Percentiles rank a stretch among this genome's conserved stretches.
Conservation (phyloP, 2,113 vertebrate genomes). For the Silurus glanis region DNA sequence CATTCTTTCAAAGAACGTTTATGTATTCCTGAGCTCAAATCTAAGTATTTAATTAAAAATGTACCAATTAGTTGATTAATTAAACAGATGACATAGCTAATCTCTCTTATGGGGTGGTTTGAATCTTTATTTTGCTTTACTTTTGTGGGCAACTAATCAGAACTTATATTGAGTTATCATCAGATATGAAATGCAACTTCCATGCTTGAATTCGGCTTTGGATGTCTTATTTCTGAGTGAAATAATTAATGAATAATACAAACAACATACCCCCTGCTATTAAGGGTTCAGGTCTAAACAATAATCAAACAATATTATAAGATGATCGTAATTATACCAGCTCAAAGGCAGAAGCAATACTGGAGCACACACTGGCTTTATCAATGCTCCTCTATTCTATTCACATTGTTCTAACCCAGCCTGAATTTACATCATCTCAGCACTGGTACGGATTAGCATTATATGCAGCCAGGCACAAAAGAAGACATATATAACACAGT, state of each 20-base stretch:
- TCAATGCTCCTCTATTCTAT: slow-evolving; percentile 44
- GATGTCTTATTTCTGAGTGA: background rate
- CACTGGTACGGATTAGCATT: slow-evolving; percentile 38
- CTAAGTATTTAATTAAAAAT: no score
- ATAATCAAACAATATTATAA: background rate
- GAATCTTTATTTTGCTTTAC: background rate
- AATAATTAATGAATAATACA: background rate
- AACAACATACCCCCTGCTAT: background rate
- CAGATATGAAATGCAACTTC: background rate
- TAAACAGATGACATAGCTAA: background rate
- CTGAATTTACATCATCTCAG: slow-evolving; percentile 36
- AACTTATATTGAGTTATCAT: background rate
- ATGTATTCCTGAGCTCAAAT: background rate
- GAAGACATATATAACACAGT: slow-evolving; percentile 27
- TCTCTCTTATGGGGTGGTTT: background rate
- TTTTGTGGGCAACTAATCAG: background rate
- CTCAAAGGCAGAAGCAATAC: slow-evolving; percentile 13
- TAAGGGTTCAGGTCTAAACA: background rate
- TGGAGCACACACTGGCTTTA: slow-evolving; percentile 4
- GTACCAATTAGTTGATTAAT: background rate
- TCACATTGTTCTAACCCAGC: slow-evolving; percentile 39
- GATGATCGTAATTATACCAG: background rate
- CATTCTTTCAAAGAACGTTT: background rate
- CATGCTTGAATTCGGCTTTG: background rate
- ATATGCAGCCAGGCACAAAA: slow-evolving; percentile 23